These are phyloP conservation scores for Crocidura indochinensis DNA, from an alignment of 2,797 vertebrate species.

Conservation along the genomic window DNA sequence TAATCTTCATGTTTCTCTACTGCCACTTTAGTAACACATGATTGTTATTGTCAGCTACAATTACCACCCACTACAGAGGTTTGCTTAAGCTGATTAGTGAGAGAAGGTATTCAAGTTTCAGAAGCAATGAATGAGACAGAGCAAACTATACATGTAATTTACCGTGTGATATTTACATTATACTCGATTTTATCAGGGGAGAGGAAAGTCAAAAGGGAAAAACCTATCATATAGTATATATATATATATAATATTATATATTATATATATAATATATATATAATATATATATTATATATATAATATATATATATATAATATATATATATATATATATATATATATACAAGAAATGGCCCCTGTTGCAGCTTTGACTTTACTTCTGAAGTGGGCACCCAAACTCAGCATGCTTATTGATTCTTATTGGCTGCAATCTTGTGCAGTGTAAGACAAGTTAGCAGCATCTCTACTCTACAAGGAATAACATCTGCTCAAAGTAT, in stretches of 20 bases:
- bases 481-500: too few species aligned
- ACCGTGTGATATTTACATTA: constrained; percentile 30
- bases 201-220: not conserved
- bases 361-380: not conserved
- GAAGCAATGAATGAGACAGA: constrained; percentile 31
- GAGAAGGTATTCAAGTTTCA: constrained; percentile 32
- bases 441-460: not conserved
- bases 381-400: not conserved
- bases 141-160: constrained; percentile 1
- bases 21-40: constrained; percentile 10
- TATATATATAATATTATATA: too few species aligned
- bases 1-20: constrained; percentile 50
- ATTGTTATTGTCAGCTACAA: constrained; percentile 65
- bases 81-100: constrained; percentile 63
- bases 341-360: not conserved
- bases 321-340: too few species aligned
- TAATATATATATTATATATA: too few species aligned
- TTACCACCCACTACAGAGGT: constrained; percentile 65
- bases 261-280: not conserved
- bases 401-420: not conserved
- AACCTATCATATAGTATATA: not conserved
- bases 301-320: not conserved
- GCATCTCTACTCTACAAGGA: not conserved
- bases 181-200: not conserved
- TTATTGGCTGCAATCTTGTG: not conserved